Evolutionary conservation across 2,797 vertebrate species (phyloP), one percentile per base, ranked within the genome.

Genomic region (Threskiornis aethiopicus): DNA sequence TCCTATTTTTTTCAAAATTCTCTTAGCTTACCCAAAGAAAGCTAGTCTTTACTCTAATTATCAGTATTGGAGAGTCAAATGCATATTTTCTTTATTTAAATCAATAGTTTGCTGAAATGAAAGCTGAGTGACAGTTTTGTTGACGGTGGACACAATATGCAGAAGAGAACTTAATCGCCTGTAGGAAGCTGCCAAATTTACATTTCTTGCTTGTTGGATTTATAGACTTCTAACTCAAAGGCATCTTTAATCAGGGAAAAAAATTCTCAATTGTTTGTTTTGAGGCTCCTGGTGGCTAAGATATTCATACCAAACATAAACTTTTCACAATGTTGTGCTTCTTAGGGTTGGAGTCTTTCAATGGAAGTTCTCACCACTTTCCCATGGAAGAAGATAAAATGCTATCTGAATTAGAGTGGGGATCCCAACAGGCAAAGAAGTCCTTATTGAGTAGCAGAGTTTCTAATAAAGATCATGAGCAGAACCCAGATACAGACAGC

Each of bases 381-480:
- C 89, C 98, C 55, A 94, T 98, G 71, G 98, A 99, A 75, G 98
- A 98, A 90, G 98, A 98, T 71, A 98, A 98, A 95, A 97, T 95
- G 41, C 95, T 97, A 2, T 98, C 98, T 75, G 95, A 95, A 28
- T 98, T 98, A 41, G 99, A 99, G 58, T 87, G 84, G 29, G 97
- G 94, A 82, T 98, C 98, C n/a, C 98, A 98, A 26, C 98, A 98
- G 42, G 96, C 97, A 79, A 99, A 97, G 95, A 99, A 97, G 71
- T 98, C 97, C 44, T 93, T 97, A 57, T 46, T 97, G 49, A 79
- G 94, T 49, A 97, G 96, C 86, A 98, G 96, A 97, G 93, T 97
- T 95, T 98, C 98, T 57, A 78, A 62, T 72, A 98, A 97, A 82
- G 98, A 96, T 88, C 95, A 78, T 95, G 97, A 98, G 95, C 97